phyloP scores from a whole-genome alignment of 92 coral and sea anemone genomes.

The Diadumene lineata region DNA sequence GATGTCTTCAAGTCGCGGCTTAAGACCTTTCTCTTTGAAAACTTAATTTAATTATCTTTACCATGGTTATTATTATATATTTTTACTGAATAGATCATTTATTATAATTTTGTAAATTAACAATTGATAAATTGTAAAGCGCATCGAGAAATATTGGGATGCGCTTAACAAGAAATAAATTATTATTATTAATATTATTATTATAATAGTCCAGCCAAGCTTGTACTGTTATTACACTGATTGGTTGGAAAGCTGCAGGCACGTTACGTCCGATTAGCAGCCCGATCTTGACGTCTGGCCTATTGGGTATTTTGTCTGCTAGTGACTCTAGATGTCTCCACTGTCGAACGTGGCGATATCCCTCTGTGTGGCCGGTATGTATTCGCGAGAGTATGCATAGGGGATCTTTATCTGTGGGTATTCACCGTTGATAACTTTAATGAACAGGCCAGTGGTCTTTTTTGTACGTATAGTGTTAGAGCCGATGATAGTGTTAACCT shows the following conservation, averaged over 20 bases:
- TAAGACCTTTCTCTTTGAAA: no score
- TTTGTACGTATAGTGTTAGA: slow-evolving; percentile 34
- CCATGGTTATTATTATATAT: no score
- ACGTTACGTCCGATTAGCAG: slow-evolving; percentile 37
- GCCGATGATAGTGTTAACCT: slow-evolving; percentile 59
- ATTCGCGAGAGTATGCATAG: slow-evolving; percentile 34
- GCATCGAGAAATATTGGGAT: no score
- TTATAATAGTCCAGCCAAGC: slow-evolving; percentile 61
- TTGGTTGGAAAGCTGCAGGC: slow-evolving; percentile 44
- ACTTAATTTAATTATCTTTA: no score
- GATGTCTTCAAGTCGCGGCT: no score
- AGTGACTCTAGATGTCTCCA: slow-evolving; percentile 44
- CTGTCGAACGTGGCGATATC: slow-evolving; percentile 54
- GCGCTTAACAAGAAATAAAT: no score
- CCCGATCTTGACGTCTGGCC: slow-evolving; percentile 36
- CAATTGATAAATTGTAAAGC: no score
- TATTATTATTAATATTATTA: no score
- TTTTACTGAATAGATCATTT: no score
- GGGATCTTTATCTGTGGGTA: slow-evolving; percentile 38
- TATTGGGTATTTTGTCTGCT: slow-evolving; percentile 38
- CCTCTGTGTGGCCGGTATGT: slow-evolving; percentile 44
- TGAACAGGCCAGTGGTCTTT: slow-evolving; percentile 36
- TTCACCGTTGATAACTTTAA: slow-evolving; percentile 36
- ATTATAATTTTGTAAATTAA: no score
- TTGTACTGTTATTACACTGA: slow-evolving; percentile 43